phyloP scores from a whole-genome alignment of 37 sponge, comb jelly and placozoan genomes.

The Petrosia ficiformis region DNA sequence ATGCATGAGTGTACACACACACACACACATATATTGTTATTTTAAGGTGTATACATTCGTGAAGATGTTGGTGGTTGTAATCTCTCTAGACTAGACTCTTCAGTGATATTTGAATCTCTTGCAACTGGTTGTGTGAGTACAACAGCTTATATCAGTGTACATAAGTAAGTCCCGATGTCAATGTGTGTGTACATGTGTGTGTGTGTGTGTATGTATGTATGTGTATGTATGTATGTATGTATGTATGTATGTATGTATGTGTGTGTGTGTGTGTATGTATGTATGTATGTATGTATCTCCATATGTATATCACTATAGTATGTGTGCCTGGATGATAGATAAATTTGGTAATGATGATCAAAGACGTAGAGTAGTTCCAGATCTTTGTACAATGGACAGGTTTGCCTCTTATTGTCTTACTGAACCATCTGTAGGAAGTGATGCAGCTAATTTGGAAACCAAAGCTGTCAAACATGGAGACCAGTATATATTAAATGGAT shows the following conservation, averaged over 20 bases:
- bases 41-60: slow-evolving; percentile 44
- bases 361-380: slow-evolving; percentile 54
- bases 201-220: background rate
- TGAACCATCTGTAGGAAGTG: slow-evolving; percentile 94
- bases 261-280: no score
- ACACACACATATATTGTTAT: background rate
- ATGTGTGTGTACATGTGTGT: background rate
- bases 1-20: background rate
- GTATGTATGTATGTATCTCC: background rate
- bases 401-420: slow-evolving; percentile 93
- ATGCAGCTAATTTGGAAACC: slow-evolving; percentile 81
- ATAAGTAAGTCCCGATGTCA: slow-evolving; percentile 74
- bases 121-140: slow-evolving; percentile 96
- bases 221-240: background rate
- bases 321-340: slow-evolving; percentile 97
- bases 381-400: slow-evolving; percentile 68
- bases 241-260: background rate
- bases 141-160: slow-evolving; percentile 93
- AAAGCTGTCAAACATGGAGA: slow-evolving; percentile 67
- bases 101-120: slow-evolving; percentile 93
- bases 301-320: slow-evolving; percentile 26
- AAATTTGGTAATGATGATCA: slow-evolving; percentile 76
- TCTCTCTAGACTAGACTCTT: slow-evolving; percentile 80
- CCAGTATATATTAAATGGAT: slow-evolving; percentile 78
- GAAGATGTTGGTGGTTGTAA: slow-evolving; percentile 83